A percentile compares a stretch with the other conserved stretches of the same genome.
phyloP scores from a whole-genome alignment of 2,797 vertebrate species.

The Channa striata region DNA sequence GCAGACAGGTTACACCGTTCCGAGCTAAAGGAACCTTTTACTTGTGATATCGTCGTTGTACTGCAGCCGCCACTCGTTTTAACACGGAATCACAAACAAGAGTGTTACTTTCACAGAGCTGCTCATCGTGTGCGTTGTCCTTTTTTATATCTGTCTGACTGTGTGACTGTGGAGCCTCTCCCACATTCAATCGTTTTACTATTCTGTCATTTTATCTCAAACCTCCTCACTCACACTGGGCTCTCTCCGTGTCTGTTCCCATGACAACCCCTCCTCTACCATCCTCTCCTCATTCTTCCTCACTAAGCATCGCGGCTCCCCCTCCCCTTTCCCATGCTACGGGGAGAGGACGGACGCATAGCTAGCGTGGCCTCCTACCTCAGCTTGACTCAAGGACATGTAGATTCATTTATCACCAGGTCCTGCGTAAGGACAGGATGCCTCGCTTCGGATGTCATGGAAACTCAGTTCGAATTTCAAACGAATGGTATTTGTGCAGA shows the following conservation, averaged over 20 bases:
- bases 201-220: conserved; percentile 76
- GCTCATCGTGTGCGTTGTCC: conserved; percentile 41
- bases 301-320: conserved; percentile 4
- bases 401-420: conserved; percentile 48
- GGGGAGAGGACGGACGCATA: conserved; percentile 44
- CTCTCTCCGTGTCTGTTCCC: conserved; percentile 80
- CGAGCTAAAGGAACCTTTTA: conserved; percentile 28
- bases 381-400: conserved; percentile 55
- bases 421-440: conserved; percentile 39
- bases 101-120: conserved; percentile 42
- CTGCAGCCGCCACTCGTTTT: conserved; percentile 32
- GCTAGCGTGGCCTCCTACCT: conserved; percentile 50
- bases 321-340: conserved; percentile 5
- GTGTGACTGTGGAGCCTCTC: conserved; percentile 51
- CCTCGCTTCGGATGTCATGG: conserved; percentile 54
- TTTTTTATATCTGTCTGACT: conserved; percentile 39
- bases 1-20: conserved; percentile 22
- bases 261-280: conserved; percentile 77
- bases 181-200: conserved; percentile 61
- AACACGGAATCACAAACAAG: conserved; percentile 50
- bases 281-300: conserved; percentile 31
- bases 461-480: conserved; percentile 37
- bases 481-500: conserved; percentile 38
- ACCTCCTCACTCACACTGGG: conserved; percentile 64
- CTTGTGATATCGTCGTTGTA: conserved; percentile 21